These are phyloP conservation scores for Syngnathus scovelli DNA, from an alignment of 2,113 vertebrate species.

Conservation along the genomic window DNA sequence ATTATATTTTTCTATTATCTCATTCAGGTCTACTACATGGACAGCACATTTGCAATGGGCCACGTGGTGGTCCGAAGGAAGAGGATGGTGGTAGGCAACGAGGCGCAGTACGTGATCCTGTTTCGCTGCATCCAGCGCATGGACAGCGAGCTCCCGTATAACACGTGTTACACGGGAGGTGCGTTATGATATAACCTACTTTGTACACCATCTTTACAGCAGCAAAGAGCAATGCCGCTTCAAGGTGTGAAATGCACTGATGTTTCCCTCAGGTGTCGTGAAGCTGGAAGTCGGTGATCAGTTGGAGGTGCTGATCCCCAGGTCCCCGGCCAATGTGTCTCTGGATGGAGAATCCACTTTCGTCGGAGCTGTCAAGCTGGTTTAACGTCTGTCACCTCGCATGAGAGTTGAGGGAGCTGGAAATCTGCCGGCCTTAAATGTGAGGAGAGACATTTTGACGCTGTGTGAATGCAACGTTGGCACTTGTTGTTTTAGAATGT, in stretches of 20 bases:
- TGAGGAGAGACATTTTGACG: slow-evolving; percentile 11
- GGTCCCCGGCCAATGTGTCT: slow-evolving; percentile 79
- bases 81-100: slow-evolving; percentile 81
- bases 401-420: not conserved
- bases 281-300: slow-evolving; percentile 88
- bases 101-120: slow-evolving; percentile 79
- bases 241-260: not conserved
- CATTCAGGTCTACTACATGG: slow-evolving; percentile 84
- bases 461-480: not conserved
- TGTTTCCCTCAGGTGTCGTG: slow-evolving; percentile 75
- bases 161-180: slow-evolving; percentile 97
- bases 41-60: slow-evolving; percentile 85
- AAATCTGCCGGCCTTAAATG: slow-evolving; percentile 7
- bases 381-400: slow-evolving; percentile 64
- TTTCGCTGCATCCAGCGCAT: slow-evolving; percentile 93
- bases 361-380: slow-evolving; percentile 84
- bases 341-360: slow-evolving; percentile 87
- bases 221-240: not conserved
- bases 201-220: slow-evolving; percentile 3
- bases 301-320: slow-evolving; percentile 86
- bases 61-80: slow-evolving; percentile 88
- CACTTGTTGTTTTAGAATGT: not conserved
- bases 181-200: slow-evolving; percentile 35
- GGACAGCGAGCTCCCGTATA: slow-evolving; percentile 77
- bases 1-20: no score